A percentile compares a stretch with the other conserved stretches of the same genome.
These are phyloP conservation scores for Brachyopa scutellaris DNA, from an alignment of 2,888 invertebrate species.

Conservation along the genomic window DNA sequence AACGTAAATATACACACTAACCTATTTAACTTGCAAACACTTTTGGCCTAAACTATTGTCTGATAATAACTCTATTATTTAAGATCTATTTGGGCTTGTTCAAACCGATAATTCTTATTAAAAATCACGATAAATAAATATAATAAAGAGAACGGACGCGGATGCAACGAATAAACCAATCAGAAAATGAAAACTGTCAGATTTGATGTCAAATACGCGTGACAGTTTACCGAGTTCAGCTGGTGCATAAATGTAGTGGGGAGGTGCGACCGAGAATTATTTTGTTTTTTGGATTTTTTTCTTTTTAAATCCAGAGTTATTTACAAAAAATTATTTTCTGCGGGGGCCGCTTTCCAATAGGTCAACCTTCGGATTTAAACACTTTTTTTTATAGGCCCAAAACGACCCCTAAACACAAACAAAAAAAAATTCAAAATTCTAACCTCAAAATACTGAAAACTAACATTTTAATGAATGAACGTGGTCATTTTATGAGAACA, in stretches of 20 bases:
- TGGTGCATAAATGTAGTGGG: background rate
- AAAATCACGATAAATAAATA: background rate
- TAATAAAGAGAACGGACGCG: background rate
- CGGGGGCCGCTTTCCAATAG: no score
- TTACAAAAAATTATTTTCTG: no score
- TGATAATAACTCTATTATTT: background rate
- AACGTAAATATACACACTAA: background rate
- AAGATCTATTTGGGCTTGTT: background rate
- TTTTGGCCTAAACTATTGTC: background rate
- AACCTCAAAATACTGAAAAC: no score
- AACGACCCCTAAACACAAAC: no score
- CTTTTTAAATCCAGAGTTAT: no score
- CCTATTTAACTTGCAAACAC: background rate
- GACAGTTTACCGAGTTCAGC: conserved; percentile 2
- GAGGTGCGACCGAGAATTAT: no score
- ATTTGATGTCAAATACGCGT: background rate
- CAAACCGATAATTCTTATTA: background rate
- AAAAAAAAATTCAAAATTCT: no score
- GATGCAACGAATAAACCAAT: conserved; percentile 4
- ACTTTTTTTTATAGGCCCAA: no score
- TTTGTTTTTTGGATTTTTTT: no score
- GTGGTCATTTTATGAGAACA: no score
- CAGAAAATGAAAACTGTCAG: conserved; percentile 11
- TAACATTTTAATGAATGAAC: no score
- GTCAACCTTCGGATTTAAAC: no score